Conservation (phyloP, 2,888 invertebrate species). For the Plebejus anna region DNA sequence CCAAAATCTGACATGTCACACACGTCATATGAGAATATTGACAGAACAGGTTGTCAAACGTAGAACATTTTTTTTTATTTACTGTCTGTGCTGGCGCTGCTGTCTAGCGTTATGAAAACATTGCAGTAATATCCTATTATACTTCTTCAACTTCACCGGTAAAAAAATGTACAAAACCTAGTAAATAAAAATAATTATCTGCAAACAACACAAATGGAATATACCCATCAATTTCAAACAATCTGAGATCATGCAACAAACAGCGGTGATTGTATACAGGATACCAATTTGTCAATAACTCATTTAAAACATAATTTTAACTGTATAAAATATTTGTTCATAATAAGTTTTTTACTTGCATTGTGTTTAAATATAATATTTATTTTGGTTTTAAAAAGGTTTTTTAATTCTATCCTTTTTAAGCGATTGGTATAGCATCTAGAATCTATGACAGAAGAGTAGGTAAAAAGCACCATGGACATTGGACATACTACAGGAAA, state of each 20-base stretch:
- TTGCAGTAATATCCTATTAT: too few species aligned
- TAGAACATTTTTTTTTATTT: background rate
- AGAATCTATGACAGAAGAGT: background rate
- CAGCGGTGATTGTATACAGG: background rate
- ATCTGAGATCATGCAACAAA: background rate
- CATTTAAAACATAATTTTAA: background rate
- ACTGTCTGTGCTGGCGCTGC: too few species aligned
- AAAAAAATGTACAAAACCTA: background rate
- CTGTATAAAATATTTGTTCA: background rate
- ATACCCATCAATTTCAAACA: background rate
- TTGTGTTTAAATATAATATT: constrained; percentile 13
- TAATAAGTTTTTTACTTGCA: background rate
- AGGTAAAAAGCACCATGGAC: background rate
- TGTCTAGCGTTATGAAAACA: too few species aligned
- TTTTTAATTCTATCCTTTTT: background rate
- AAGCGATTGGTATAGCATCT: background rate
- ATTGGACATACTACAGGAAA: background rate
- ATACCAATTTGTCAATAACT: background rate
- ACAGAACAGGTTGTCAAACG: background rate
- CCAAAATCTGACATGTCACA: too few species aligned
- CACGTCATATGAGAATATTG: too few species aligned
- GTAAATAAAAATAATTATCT: background rate
- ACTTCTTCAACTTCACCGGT: too few species aligned
- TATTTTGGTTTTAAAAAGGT: background rate
- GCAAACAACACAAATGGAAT: too few species aligned